A percentile compares a stretch with the other conserved stretches of the same genome.
Evolutionary conservation across 2,888 invertebrate species (phyloP).

Genomic region (Ceriagrion tenellum): DNA sequence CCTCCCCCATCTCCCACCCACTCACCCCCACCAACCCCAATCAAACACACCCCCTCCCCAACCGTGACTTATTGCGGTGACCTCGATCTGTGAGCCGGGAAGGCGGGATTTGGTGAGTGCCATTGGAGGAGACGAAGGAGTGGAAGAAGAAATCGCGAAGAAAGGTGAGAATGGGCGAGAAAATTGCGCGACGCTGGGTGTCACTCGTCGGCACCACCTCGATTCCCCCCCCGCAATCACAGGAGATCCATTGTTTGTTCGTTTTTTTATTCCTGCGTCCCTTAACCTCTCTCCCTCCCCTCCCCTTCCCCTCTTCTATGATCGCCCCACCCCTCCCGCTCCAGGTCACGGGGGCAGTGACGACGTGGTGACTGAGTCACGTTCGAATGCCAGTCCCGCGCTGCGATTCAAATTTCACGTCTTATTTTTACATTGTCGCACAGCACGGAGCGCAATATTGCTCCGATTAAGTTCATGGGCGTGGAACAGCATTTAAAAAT

Average conservation of each 20-base stretch:
- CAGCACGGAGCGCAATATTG: no score
- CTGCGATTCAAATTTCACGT: no score
- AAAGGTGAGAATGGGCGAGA: neutral
- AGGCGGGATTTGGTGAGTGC: neutral
- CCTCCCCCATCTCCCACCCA: no score
- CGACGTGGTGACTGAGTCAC: no score
- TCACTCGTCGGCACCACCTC: neutral
- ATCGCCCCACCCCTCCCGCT: no score
- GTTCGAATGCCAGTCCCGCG: no score
- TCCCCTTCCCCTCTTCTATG: neutral
- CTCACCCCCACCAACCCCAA: neutral
- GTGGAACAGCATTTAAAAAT: no score
- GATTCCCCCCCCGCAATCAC: neutral
- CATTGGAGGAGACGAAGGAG: neutral
- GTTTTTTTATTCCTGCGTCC: neutral
- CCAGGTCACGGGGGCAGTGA: neutral
- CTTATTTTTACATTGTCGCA: no score
- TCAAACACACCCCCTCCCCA: neutral
- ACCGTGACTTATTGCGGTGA: constrained; percentile 23
- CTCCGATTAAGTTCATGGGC: no score
- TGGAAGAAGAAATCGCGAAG: neutral
- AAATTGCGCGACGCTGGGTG: neutral
- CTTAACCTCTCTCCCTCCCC: neutral
- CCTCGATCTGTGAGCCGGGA: neutral
- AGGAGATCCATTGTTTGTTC: neutral